phyloP scores from a whole-genome alignment of 2,888 invertebrate genomes.

The Oligia latruncula region DNA sequence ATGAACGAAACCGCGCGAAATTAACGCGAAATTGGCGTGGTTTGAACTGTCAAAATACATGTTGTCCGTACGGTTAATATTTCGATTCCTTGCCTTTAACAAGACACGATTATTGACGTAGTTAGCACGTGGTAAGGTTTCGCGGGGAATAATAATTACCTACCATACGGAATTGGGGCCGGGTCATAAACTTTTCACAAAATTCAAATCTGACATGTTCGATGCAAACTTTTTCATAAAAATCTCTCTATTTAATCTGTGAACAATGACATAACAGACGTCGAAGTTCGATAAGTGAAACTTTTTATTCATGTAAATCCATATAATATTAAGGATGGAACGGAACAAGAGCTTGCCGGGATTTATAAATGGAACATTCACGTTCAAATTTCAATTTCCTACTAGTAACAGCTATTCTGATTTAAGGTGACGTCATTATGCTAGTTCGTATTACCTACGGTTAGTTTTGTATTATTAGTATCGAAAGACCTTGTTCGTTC shows the following conservation, averaged over 20 bases:
- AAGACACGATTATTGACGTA: too few species aligned
- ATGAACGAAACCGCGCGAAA: background rate
- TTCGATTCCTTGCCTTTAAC: background rate
- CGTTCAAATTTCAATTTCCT: conserved; percentile 83
- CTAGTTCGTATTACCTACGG: conserved; percentile 49
- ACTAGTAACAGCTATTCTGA: conserved; percentile 76
- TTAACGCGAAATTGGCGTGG: background rate
- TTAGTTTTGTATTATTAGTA: conserved; percentile 29
- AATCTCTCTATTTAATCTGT: conserved; percentile 49
- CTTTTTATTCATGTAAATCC: conserved; percentile 60
- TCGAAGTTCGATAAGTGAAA: conserved; percentile 50
- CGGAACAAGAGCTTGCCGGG: conserved; percentile 68
- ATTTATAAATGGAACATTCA: conserved; percentile 70
- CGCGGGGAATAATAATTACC: too few species aligned
- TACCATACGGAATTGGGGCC: too few species aligned
- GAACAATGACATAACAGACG: conserved; percentile 54
- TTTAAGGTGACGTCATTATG: conserved; percentile 70
- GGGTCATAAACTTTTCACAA: background rate
- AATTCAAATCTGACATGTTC: conserved; percentile 22
- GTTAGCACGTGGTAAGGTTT: too few species aligned
- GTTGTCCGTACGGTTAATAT: background rate
- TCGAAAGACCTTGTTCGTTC: background rate
- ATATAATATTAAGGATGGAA: conserved; percentile 66
- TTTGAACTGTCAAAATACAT: background rate
- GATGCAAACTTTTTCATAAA: conserved; percentile 39